Percentiles rank a stretch among this genome's conserved stretches.
These are phyloP conservation scores for Chymomyza amoena DNA, from an alignment of 2,888 invertebrate genomes.

Conservation along the genomic window DNA sequence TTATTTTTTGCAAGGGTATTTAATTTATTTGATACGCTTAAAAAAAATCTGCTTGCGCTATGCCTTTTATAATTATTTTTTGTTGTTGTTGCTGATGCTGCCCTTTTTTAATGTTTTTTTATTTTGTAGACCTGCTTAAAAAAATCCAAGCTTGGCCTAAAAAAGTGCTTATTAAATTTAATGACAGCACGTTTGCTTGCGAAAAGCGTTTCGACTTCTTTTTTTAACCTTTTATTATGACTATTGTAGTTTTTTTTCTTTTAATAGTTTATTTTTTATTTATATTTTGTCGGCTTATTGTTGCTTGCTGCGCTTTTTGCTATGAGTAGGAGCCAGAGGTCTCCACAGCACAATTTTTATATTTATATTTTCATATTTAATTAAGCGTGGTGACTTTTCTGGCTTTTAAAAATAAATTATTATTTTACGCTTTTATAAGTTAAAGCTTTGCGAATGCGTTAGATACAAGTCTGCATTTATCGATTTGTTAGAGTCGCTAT, in stretches of 20 bases:
- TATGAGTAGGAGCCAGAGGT: conserved; percentile 45
- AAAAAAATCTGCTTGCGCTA: conserved; percentile 3
- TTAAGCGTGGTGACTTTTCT: conserved; percentile 52
- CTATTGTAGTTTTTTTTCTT: conserved; percentile 34
- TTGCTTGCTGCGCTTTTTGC: conserved; percentile 18
- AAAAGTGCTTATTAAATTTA: conserved; percentile 74
- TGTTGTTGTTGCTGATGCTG: conserved; percentile 9
- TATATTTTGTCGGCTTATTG: conserved; percentile 3
- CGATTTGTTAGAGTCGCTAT: too few species aligned
- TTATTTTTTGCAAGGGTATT: conserved; percentile 55
- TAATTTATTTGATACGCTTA: conserved; percentile 47
- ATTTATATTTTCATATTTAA: conserved; percentile 45
- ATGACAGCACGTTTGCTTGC: conserved; percentile 73
- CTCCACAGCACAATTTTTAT: conserved; percentile 53
- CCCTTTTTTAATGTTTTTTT: conserved; percentile 22
- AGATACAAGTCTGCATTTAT: too few species aligned
- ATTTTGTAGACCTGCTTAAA: conserved; percentile 43
- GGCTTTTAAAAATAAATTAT: neutral
- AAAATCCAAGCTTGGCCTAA: conserved; percentile 70
- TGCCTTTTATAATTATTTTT: neutral
- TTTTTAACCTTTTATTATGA: conserved; percentile 24
- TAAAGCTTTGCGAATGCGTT: conserved; percentile 21
- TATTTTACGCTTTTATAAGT: conserved; percentile 19
- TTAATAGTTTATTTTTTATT: conserved; percentile 27
- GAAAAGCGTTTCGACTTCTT: conserved; percentile 57